Evolutionary conservation across 1,140 invertebrate genomes (phyloP).

Genomic region (Heliconius himera): DNA sequence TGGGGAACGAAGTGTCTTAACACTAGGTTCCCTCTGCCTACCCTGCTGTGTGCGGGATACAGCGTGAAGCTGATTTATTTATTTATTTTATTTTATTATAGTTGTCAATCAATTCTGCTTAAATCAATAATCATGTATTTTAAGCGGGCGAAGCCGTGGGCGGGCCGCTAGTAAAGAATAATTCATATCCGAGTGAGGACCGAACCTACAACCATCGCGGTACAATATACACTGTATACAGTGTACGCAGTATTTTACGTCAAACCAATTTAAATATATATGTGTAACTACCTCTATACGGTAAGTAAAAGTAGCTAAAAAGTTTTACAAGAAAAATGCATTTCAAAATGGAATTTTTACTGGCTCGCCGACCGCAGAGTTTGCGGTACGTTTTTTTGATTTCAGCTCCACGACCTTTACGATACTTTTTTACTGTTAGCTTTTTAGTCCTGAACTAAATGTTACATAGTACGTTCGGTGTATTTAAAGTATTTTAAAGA

Average conservation of each 20-base stretch:
- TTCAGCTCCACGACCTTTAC: constrained; percentile 12
- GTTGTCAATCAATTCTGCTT: no score
- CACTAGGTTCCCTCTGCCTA: no score
- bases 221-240: not conserved
- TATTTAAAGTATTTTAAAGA: constrained; percentile 14
- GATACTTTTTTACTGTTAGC: constrained; percentile 1
- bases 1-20: no score
- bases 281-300: not conserved
- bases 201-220: not conserved
- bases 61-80: no score
- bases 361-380: constrained; percentile 20
- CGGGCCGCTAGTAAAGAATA: no score
- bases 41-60: no score
- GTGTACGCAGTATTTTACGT: not conserved
- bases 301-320: constrained; percentile 26
- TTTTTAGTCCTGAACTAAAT: constrained; percentile 21
- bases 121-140: no score
- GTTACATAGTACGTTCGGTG: not conserved
- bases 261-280: not conserved
- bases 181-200: not conserved
- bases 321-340: constrained; percentile 38
- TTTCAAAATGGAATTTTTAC: constrained; percentile 38
- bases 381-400: constrained; percentile 28
- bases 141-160: no score
- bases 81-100: no score